phyloP scores from a whole-genome alignment of 2,797 vertebrate genomes.

The Cynodonichthys magdalenae region DNA sequence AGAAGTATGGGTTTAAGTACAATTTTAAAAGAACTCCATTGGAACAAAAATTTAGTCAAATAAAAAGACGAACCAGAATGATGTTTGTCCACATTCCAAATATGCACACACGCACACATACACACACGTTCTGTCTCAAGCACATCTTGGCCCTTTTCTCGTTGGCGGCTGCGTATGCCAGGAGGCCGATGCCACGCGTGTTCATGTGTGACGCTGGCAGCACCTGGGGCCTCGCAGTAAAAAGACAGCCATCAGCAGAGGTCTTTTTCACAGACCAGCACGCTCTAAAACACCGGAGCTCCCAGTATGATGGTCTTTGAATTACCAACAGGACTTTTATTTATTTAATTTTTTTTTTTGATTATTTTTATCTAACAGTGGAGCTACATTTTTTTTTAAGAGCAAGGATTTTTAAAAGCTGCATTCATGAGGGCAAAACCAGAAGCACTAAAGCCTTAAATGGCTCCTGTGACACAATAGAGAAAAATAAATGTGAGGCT shows the following conservation, averaged over 20 bases:
- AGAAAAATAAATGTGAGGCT: conserved; percentile 85
- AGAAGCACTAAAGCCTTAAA: conserved; percentile 61
- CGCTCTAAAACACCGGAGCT: conserved; percentile 45
- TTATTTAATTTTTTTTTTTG: background rate
- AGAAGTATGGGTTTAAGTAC: background rate
- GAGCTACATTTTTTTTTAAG: conserved; percentile 1
- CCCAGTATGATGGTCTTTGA: conserved; percentile 3
- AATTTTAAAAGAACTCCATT: conserved; percentile 15
- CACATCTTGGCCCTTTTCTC: conserved; percentile 56
- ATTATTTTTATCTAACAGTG: background rate
- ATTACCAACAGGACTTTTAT: conserved; percentile 8
- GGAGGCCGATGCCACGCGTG: conserved; percentile 65
- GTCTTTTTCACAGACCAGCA: conserved; percentile 71
- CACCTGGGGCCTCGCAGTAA: conserved; percentile 76
- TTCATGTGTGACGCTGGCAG: conserved; percentile 73
- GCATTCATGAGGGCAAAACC: conserved; percentile 37
- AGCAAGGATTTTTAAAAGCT: conserved; percentile 27
- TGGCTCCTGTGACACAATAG: conserved; percentile 70
- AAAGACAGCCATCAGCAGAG: conserved; percentile 71
- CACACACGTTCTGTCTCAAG: conserved; percentile 16
- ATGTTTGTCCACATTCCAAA: conserved; percentile 43
- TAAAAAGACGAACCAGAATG: conserved; percentile 41
- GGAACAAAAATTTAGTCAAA: conserved; percentile 23
- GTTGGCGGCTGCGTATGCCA: conserved; percentile 50
- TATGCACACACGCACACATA: conserved; percentile 13